These are phyloP conservation scores for Bolborhynchus lineola DNA, from an alignment of 2,113 vertebrate genomes.

Conservation along the genomic window DNA sequence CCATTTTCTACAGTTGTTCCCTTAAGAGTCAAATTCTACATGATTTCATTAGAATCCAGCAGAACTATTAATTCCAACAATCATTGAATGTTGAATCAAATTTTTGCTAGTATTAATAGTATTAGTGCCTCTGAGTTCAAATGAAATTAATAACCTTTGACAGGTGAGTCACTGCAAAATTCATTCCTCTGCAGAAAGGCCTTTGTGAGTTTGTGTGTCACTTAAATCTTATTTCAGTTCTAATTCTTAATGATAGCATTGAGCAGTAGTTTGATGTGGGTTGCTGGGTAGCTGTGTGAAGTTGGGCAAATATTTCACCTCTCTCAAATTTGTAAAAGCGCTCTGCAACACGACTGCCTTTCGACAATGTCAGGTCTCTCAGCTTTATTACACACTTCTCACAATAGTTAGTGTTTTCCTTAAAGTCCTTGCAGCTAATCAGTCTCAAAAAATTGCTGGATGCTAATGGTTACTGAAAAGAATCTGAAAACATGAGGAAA, in stretches of 20 bases:
- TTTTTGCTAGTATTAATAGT: accelerated
- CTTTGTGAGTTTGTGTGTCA: not conserved
- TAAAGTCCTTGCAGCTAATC: not conserved
- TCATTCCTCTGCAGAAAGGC: not conserved
- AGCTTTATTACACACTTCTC: not conserved
- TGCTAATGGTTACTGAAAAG: not conserved
- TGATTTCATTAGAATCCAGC: not conserved
- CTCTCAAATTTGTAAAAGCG: not conserved
- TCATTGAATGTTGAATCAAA: not conserved
- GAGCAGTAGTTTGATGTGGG: not conserved
- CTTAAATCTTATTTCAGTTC: not conserved
- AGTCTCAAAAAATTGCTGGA: not conserved
- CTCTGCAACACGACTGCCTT: not conserved
- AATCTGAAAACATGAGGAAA: not conserved
- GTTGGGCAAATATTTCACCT: not conserved
- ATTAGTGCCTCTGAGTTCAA: not conserved
- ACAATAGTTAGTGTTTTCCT: not conserved
- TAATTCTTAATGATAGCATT: not conserved
- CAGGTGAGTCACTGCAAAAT: not conserved
- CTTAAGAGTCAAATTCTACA: not conserved
- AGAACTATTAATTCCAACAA: not conserved
- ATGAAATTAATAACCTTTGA: not conserved
- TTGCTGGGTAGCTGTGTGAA: not conserved
- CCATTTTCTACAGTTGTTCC: not conserved
- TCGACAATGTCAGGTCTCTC: not conserved